phyloP scores from a whole-genome alignment of 1,140 invertebrate species.

The Aphis craccivora region DNA sequence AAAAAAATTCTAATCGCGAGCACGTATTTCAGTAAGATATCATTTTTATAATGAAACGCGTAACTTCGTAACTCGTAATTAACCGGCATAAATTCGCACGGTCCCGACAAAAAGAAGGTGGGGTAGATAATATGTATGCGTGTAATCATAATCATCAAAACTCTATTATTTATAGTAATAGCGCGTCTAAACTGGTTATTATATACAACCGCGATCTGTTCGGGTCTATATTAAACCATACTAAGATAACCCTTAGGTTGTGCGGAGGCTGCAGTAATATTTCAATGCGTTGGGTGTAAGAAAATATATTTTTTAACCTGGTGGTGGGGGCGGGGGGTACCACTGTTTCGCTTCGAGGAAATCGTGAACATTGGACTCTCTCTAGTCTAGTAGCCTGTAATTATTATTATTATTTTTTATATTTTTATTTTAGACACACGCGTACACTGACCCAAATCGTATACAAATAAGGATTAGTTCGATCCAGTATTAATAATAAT shows the following conservation, averaged over 20 bases:
- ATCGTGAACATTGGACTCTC: slow-evolving; percentile 39
- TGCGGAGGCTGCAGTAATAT: slow-evolving; percentile 42
- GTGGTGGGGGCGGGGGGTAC: not conserved
- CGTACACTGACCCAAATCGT: slow-evolving; percentile 39
- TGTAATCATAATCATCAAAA: slow-evolving; percentile 41
- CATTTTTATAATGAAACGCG: slow-evolving; percentile 14
- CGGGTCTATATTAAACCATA: slow-evolving; percentile 25
- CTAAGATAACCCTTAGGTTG: slow-evolving; percentile 27
- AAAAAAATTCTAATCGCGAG: not conserved
- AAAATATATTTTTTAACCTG: slow-evolving; percentile 31
- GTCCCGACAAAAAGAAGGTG: slow-evolving; percentile 14
- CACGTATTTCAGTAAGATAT: slow-evolving; percentile 4
- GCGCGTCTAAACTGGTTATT: slow-evolving; percentile 50
- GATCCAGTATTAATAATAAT: slow-evolving; percentile 27
- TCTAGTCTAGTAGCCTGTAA: slow-evolving; percentile 47
- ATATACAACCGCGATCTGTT: slow-evolving; percentile 27
- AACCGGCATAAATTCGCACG: slow-evolving; percentile 48
- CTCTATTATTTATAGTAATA: slow-evolving; percentile 53
- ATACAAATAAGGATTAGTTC: slow-evolving; percentile 36
- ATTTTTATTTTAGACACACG: slow-evolving; percentile 22
- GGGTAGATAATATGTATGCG: not conserved
- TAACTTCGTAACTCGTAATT: slow-evolving; percentile 32
- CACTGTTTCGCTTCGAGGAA: slow-evolving; percentile 38
- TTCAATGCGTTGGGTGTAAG: not conserved
- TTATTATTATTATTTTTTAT: slow-evolving; percentile 28